Evolutionary conservation across 2,797 vertebrate genomes (phyloP).

Genomic region (Chelon auratus): DNA sequence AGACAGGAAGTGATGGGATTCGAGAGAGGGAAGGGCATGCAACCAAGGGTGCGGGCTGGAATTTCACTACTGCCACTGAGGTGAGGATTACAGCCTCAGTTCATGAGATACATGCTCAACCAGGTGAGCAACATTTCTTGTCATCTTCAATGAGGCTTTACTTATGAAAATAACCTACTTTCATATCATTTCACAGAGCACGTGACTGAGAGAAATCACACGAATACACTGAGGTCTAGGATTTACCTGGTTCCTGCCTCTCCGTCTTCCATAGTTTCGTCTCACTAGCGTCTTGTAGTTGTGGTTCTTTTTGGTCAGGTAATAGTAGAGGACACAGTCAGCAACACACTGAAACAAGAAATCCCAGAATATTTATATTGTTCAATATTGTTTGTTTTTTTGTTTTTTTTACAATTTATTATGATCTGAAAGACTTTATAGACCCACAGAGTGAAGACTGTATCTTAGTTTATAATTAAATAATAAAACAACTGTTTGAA

Average conservation of each 20-base stretch:
- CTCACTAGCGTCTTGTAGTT: slow-evolving; percentile 98
- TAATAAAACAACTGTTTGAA: neutral
- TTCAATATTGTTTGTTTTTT: neutral
- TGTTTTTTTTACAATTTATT: neutral
- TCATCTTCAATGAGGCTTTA: too few species aligned
- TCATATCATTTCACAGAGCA: too few species aligned
- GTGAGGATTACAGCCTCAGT: too few species aligned
- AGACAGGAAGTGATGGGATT: too few species aligned
- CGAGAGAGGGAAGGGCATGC: too few species aligned
- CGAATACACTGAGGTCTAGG: neutral
- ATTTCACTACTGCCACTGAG: too few species aligned
- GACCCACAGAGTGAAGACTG: neutral
- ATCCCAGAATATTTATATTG: neutral
- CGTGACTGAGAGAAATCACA: neutral
- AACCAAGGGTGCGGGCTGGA: too few species aligned
- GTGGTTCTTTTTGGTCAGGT: slow-evolving; percentile 99
- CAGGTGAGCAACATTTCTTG: too few species aligned
- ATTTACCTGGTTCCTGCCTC: slow-evolving; percentile 95
- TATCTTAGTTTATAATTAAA: neutral
- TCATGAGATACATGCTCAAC: too few species aligned
- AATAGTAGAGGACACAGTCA: slow-evolving; percentile 98
- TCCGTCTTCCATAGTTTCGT: slow-evolving; percentile 94
- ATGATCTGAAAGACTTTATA: neutral
- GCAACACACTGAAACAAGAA: slow-evolving; percentile 89
- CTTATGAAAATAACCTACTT: too few species aligned